Percentiles rank a stretch among this genome's conserved stretches.
These are phyloP conservation scores for Limnephilus marmoratus DNA, from an alignment of 2,888 invertebrate species.

Conservation along the genomic window DNA sequence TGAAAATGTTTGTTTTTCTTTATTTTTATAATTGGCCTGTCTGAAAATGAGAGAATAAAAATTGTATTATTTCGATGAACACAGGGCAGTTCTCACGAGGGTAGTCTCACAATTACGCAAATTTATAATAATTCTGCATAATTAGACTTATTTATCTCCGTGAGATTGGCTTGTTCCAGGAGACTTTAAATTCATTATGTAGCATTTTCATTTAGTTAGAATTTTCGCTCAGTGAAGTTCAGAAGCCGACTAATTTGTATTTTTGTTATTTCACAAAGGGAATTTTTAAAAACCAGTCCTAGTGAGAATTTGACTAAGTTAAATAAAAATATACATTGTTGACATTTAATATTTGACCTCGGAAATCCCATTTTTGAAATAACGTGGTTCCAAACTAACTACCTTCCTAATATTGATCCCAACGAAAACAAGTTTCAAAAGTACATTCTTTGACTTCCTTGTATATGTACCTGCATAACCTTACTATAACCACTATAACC, in stretches of 20 bases:
- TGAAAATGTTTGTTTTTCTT: too few species aligned
- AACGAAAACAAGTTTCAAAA: too few species aligned
- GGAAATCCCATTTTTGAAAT: too few species aligned
- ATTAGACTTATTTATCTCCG: neutral
- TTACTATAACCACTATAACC: too few species aligned
- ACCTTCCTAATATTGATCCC: too few species aligned
- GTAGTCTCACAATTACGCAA: neutral
- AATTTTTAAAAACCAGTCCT: neutral
- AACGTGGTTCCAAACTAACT: too few species aligned
- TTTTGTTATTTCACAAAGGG: neutral
- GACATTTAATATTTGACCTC: too few species aligned
- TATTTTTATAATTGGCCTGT: too few species aligned
- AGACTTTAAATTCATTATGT: neutral
- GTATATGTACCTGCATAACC: too few species aligned
- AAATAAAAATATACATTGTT: too few species aligned
- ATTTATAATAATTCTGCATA: neutral
- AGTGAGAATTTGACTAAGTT: too few species aligned
- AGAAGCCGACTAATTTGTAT: neutral
- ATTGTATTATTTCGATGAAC: neutral
- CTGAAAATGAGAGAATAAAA: neutral
- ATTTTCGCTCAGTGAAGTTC: neutral
- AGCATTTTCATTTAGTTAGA: conserved; percentile 3
- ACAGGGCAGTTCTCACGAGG: neutral
- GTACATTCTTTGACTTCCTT: too few species aligned
- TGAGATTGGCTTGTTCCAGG: neutral